Percentiles rank a stretch among this genome's conserved stretches.
These are phyloP conservation scores for Steatornis caripensis DNA, from an alignment of 2,113 vertebrate species.

Conservation along the genomic window DNA sequence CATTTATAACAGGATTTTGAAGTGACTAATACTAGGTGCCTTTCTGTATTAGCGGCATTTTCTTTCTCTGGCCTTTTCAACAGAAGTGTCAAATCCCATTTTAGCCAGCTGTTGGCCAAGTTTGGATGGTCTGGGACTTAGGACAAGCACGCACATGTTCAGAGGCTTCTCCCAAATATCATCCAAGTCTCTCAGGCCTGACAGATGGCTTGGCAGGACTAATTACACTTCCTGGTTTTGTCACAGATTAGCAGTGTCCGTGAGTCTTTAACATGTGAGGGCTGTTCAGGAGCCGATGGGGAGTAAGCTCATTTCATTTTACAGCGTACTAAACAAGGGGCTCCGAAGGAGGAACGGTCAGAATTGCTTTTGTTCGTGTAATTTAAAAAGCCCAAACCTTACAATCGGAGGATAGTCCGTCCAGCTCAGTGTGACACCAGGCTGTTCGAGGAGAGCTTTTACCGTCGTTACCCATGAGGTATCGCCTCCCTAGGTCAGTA, in stretches of 20 bases:
- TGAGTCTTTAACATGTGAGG: not conserved
- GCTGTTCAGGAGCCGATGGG: not conserved
- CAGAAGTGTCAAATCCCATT: not conserved
- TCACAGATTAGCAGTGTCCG: not conserved
- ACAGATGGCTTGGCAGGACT: conserved; percentile 40
- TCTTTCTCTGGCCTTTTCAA: conserved; percentile 4
- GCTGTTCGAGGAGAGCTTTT: not conserved
- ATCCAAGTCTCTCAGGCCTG: conserved; percentile 35
- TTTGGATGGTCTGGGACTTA: not conserved
- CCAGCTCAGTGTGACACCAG: not conserved
- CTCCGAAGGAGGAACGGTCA: not conserved
- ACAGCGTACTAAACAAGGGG: rapidly evolving
- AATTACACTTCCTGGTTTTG: conserved; percentile 27
- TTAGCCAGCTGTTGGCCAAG: conserved; percentile 1
- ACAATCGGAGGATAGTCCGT: not conserved
- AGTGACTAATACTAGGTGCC: not conserved
- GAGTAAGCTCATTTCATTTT: not conserved
- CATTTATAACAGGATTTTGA: not conserved
- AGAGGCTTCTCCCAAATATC: conserved; percentile 39
- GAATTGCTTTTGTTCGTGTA: not conserved
- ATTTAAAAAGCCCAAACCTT: not conserved
- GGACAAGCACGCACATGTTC: not conserved
- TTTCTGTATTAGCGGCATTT: not conserved
- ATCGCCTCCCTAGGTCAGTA: not conserved
- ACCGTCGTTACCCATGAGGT: not conserved